Evolutionary conservation across 2,113 vertebrate species (phyloP), one percentile per base, ranked within the genome.

Genomic region (Phrynosoma blainvillii): DNA sequence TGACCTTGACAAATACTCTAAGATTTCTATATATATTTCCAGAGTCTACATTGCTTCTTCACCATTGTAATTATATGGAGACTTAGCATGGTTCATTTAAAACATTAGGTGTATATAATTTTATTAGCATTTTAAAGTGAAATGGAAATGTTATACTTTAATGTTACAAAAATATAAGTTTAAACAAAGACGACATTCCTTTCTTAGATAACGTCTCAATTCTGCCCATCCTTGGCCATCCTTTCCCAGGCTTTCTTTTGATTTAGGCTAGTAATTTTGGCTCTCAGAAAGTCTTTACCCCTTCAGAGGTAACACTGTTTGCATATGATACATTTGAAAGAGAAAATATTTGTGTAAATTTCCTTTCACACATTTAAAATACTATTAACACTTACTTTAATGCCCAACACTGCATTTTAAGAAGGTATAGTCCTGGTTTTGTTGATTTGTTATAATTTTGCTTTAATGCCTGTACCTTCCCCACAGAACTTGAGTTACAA

Each of bases 51-150:
- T 23, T 79, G 11, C 70, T 11, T 21, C 2, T 25, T 73, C 47
- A 59, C 56, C 14, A 2, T 1, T 42, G 18, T 56, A 79, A 59
- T 65, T 89, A 90, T 89, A 85, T 40, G 36, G 54, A 84, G 21
- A 40, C 74, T 56, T 42, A 73, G 27, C 32, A 36, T 62, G 21
- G 40, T 73, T 36, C 66, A 36, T 42, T 84, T 92, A 87, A 87
- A 71, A 62, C 27, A 23, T 76, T 25, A 56, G 4, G n/a, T 74
- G 2, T 36, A 14, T 36, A 59, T 75, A 75, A 21, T 59, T 73
- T 30, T 84, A 62, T 62, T 36, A 18, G n/a, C 23, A 36, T 62
- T 84, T 84, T 76, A 40, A 62, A 74, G 59, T 54, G 16, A 62
- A 62, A 16, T 75, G 21, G 1, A 30, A 36, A 20, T 52, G 14